Conservation (phyloP, 2,113 vertebrate species). For the Microcebus jonahi region DNA sequence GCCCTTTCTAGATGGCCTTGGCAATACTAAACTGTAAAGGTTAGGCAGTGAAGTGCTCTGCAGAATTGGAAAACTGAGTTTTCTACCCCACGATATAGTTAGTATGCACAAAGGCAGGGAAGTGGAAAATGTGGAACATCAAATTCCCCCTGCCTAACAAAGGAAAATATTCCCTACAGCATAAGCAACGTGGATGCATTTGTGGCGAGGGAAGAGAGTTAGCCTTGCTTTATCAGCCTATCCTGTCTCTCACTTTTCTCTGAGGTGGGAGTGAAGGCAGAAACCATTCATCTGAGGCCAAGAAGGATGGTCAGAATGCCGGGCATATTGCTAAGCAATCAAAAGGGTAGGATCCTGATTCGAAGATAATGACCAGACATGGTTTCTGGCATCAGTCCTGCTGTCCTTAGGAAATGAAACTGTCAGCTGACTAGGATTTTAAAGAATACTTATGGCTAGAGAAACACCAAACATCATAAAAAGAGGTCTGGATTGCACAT, state of each 20-base stretch:
- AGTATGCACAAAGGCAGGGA: background rate
- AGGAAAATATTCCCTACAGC: background rate
- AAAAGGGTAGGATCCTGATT: background rate
- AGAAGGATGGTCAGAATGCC: background rate
- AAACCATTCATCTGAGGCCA: slow-evolving; percentile 50
- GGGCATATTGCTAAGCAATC: slow-evolving; percentile 36
- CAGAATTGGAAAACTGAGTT: background rate
- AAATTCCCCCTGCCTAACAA: fast-evolving
- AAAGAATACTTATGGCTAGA: slow-evolving; percentile 13
- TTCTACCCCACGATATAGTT: background rate
- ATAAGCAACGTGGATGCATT: fast-evolving
- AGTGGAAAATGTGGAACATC: background rate
- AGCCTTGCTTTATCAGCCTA: background rate
- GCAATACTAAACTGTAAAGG: background rate
- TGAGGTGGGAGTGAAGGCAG: background rate
- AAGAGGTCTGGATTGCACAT: background rate
- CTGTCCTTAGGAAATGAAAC: background rate
- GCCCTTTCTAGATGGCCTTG: background rate
- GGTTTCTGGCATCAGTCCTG: background rate
- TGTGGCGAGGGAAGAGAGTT: background rate
- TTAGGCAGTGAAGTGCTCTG: background rate
- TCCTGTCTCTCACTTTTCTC: background rate
- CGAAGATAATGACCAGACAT: slow-evolving; percentile 37
- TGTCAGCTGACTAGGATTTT: slow-evolving; percentile 27
- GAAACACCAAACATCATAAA: background rate